A percentile compares a stretch with the other conserved stretches of the same genome.
Conservation (phyloP, 2,113 vertebrate genomes). For the Sprattus sprattus region DNA sequence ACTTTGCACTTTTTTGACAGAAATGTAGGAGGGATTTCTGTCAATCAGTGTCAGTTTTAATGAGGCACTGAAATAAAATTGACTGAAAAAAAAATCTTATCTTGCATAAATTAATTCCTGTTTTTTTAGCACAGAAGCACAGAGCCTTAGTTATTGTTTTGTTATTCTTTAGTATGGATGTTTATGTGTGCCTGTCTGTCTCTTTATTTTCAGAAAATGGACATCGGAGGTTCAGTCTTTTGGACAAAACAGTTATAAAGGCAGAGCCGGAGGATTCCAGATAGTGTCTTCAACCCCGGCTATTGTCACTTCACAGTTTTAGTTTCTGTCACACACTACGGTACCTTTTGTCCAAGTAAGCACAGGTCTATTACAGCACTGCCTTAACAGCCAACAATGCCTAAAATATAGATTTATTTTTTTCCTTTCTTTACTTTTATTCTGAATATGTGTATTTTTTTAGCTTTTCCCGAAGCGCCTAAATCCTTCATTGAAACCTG, state of each 20-base stretch:
- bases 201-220: conserved; percentile 57
- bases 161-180: not conserved
- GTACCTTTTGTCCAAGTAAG: conserved; percentile 66
- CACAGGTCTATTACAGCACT: conserved; percentile 73
- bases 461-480: conserved; percentile 81
- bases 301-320: not conserved
- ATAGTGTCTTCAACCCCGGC: conserved; percentile 74
- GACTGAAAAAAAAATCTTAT: not conserved
- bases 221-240: conserved; percentile 77
- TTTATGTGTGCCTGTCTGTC: not conserved
- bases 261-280: conserved; percentile 94
- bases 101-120: not conserved
- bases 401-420: conserved; percentile 79
- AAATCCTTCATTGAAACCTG: conserved; percentile 62
- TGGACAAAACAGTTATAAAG: conserved; percentile 91
- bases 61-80: not conserved
- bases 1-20: not conserved
- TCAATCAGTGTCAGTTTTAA: conserved; percentile 27
- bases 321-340: conserved; percentile 11
- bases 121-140: not conserved
- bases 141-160: not conserved
- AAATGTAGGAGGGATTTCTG: conserved; percentile 19
- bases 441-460: conserved; percentile 6
- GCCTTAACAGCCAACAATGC: conserved; percentile 99
- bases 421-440: conserved; percentile 56